A percentile compares a stretch with the other conserved stretches of the same genome.
phyloP scores from a whole-genome alignment of 2,113 vertebrate species.

The Eretmochelys imbricata region DNA sequence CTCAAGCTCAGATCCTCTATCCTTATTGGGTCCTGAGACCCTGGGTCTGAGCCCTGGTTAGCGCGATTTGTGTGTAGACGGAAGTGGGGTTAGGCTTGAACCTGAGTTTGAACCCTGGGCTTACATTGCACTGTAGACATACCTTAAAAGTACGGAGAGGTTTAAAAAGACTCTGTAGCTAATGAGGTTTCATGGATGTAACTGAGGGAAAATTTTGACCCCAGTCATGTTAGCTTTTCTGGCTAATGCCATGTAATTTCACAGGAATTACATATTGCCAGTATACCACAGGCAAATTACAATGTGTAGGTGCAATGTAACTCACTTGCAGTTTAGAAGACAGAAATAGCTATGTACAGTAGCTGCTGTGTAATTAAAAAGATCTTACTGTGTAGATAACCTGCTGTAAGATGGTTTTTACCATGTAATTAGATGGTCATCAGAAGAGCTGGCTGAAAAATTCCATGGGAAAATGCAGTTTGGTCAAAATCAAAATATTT shows the following conservation, averaged over 20 bases:
- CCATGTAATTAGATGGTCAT: background rate
- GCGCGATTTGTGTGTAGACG: background rate
- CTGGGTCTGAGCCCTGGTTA: background rate
- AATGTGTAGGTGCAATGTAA: background rate
- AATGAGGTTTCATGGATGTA: fast-evolving
- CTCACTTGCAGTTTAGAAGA: background rate
- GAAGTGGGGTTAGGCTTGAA: background rate
- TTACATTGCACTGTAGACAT: background rate
- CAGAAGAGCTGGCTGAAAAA: background rate
- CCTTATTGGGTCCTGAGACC: background rate
- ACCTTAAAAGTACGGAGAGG: background rate
- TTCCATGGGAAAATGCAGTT: background rate
- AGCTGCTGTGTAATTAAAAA: conserved; percentile 18
- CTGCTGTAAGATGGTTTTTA: background rate
- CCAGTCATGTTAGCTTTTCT: background rate
- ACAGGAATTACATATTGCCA: background rate
- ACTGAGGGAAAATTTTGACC: fast-evolving
- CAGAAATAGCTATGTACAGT: background rate
- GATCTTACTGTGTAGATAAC: background rate
- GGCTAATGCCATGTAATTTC: background rate
- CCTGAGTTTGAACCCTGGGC: background rate
- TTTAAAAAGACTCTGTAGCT: fast-evolving
- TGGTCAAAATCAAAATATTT: fast-evolving
- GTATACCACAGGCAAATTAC: background rate
- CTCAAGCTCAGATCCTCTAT: background rate